Evolutionary conservation across 2,888 invertebrate genomes (phyloP), one percentile per base, ranked within the genome.

Genomic region (Itoplectis maculator): DNA sequence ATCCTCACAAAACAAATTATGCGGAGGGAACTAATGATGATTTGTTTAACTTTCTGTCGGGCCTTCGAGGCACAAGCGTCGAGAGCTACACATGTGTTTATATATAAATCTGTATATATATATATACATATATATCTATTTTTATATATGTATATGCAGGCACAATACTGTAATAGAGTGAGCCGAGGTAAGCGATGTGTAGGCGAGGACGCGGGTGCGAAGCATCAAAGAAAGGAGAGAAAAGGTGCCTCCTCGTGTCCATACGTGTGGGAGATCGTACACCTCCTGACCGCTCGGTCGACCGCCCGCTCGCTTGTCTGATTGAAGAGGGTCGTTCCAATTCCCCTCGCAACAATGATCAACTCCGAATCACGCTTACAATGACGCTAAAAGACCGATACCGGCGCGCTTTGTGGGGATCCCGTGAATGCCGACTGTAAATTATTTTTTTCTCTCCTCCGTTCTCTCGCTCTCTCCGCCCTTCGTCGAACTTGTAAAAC

Each of bases 1-100:
- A 85, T 79, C 81, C 79, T 85, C 83, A 84, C 84, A 83, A 86
- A 86, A 86, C 86, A 86, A 86, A 86, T 86, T 85, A 83, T 84
- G 82, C 84, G 83, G 85, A 80, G 81, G 82, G 79, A 83, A 85
- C 85, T 86, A 85, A 86, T 86, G 85, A 86, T 86, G 86, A 86
- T 86, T 86, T 86, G 86, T 86, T 85, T 86, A 85, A 86, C 84
- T 84, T 86, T 86, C 79, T 81, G 83, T 79, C 82, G 79, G 81
- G 70, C 79, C 84, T 81, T 81, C 84, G 83, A 85, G 84, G 78
- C 65, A 83, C 42, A 18, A 56, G 40, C 61, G 15, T 35, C 56
- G 65, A 70, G 61, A 54, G 47, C 15, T 37, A 20, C 23, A 18
- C 23, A 47, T 54, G 13, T 51, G 15, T 13, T 13, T 18, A 47